These are phyloP conservation scores for Brachyptera putata DNA, from an alignment of 2,888 invertebrate genomes.

Conservation along the genomic window DNA sequence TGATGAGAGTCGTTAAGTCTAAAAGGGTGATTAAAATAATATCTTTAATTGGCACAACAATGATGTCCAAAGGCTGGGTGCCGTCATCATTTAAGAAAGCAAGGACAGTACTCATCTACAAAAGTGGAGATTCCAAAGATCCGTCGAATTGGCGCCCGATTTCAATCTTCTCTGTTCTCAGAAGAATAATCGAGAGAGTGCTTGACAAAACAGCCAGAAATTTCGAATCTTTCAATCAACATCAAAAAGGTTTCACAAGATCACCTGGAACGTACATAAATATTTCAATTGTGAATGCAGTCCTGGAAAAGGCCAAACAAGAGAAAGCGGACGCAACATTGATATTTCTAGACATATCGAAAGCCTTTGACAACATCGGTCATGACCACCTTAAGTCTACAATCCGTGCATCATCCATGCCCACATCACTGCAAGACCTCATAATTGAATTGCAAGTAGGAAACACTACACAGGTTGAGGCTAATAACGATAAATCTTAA, in stretches of 20 bases:
- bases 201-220: background rate
- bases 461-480: background rate
- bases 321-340: background rate
- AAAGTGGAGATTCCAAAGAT: background rate
- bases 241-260: background rate
- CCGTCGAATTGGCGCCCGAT: background rate
- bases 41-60: background rate
- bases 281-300: background rate
- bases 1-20: background rate
- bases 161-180: background rate
- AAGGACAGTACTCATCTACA: background rate
- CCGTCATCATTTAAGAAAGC: background rate
- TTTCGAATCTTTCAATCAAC: background rate
- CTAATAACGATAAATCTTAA: background rate
- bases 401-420: background rate
- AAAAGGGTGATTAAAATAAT: background rate
- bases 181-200: background rate
- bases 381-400: background rate
- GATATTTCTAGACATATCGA: background rate
- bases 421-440: background rate
- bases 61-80: background rate
- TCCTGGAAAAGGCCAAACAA: background rate
- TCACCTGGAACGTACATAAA: background rate
- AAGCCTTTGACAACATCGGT: background rate
- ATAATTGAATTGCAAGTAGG: background rate